A percentile compares a stretch with the other conserved stretches of the same genome.
phyloP scores from a whole-genome alignment of 2,113 vertebrate species.

The Amphilophus citrinellus region DNA sequence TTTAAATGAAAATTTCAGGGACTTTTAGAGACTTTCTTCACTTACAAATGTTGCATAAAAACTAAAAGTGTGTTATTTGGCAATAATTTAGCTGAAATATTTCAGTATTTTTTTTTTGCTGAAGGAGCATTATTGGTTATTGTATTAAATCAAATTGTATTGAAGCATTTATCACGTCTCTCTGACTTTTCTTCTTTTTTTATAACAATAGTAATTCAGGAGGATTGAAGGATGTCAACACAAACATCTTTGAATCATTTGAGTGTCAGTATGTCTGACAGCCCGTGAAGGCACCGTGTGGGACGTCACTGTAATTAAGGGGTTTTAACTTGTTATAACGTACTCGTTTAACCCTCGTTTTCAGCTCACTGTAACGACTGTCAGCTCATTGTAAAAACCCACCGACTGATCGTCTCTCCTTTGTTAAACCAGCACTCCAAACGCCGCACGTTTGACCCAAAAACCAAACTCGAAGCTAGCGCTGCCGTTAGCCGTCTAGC shows the following conservation, averaged over 20 bases:
- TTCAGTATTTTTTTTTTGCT: accelerated
- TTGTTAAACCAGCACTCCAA: background rate
- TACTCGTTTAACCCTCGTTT: background rate
- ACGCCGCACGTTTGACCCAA: background rate
- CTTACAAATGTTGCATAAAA: background rate
- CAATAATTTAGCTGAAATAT: background rate
- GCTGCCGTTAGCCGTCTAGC: conserved; percentile 60
- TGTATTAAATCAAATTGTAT: background rate
- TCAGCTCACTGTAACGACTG: background rate
- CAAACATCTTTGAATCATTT: background rate
- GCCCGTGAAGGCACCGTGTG: conserved; percentile 38
- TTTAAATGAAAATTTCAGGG: background rate
- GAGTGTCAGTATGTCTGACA: background rate
- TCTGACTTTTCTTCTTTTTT: background rate
- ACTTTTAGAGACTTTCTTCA: background rate
- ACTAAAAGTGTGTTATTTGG: background rate
- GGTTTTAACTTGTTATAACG: conserved; percentile 64
- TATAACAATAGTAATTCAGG: background rate
- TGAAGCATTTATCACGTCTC: background rate
- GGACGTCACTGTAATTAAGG: conserved; percentile 66
- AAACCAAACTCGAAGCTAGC: background rate
- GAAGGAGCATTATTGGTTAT: background rate
- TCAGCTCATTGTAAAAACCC: background rate
- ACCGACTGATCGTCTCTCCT: accelerated
- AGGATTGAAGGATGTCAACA: background rate